Evolutionary conservation across 2,797 vertebrate species (phyloP), one percentile per base, ranked within the genome.

Genomic region (Cryptoprocta ferox): DNA sequence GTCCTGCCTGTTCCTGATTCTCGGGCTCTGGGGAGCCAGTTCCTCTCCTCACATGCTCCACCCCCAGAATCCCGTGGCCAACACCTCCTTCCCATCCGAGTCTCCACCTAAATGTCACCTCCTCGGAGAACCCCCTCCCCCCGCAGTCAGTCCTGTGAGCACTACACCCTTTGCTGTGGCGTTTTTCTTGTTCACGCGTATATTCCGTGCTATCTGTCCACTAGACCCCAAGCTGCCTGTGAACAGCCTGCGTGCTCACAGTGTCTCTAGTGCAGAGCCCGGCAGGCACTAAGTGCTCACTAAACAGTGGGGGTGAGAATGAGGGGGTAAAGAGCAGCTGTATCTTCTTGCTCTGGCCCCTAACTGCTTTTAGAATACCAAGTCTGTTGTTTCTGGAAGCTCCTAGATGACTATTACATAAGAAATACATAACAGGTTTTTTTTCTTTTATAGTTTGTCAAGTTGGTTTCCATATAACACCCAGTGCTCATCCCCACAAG

Each of bases 121-220:
- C 63, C 12, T 10, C 14, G 1, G 4, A 81, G 66, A 24, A 59
- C 4, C 45, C 28, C 12, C 5, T 11, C 26, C 11, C 12, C 56
- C 39, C 8, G 42, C 42, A 1, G 0, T 66, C 26, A 70, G 65
- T 6, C 2, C 61, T 53, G 85, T 35, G 65, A 65, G 35, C 21
- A 2, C 35, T 7, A 4, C 0, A 9, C 21, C n/a, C 24, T 0
- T 68, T 13, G 4, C 21, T 24, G 11, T 16, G n/a, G 32, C 16
- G 13, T 37, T 42, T 84, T 53, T 4, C 85, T 32, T 11, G 10
- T 16, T n/a, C 35, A 5, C 2, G 1, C 1, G 30, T n/a, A 13
- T n/a, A 0, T 79, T 59, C 70, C 48, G 35, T 59, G 32, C 53
- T 28, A 2, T 71, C 50, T 87, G 13, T 13, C 28, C 63, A 24